Base-by-base conservation (phyloP, 2,113 vertebrate species). In the Amazona guildingii region DNA sequence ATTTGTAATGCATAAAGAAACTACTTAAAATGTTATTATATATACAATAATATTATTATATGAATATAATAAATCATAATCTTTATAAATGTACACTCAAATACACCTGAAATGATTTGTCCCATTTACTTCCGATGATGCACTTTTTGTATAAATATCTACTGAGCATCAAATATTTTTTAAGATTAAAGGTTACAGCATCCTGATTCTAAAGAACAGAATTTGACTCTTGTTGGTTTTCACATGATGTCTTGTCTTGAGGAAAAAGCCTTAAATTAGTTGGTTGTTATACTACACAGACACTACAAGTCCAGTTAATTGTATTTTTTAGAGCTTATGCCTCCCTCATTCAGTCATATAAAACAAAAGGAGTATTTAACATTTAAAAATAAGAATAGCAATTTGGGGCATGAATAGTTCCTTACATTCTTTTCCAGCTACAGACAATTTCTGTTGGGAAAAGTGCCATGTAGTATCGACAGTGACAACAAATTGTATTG, bases 401-500 rank as follows among this genome's bases (percentile, higher is more conserved):
- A 83, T 90, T 88, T 89, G 86, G 95, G 97, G 93, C 94, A 98
- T 97, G 97, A 98, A 97, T 98, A 97, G 98, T 96, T 97, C 97
- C 96, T 97, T 97, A 92, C 96, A 96, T 98, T 98, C 97, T 97
- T 98, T 97, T 96, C 96, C 92, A 97, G 86, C 97, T 97, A 96
- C 96, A 97, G 98, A 98, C 96, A 97, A 97, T 97, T 97, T 98
- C 92, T 95, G 96, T 97, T 96, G 98, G 98, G 98, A 98, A 97
- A 95, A 96, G 93, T 97, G 98, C 98, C 98, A 98, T 93, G 61
- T 91, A 96, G 96, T 96, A 97, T 98, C 79, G 96, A 97, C 98
- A 94, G 97, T 97, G 98, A 98, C 98, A 98, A 98, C 97, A 98
- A 98, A 98, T 98, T 95, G 97, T 94, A 98, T 98, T 98, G 98